These are phyloP conservation scores for Drosophila grimshawi DNA, from an alignment of 1,140 invertebrate genomes.

Conservation along the genomic window DNA sequence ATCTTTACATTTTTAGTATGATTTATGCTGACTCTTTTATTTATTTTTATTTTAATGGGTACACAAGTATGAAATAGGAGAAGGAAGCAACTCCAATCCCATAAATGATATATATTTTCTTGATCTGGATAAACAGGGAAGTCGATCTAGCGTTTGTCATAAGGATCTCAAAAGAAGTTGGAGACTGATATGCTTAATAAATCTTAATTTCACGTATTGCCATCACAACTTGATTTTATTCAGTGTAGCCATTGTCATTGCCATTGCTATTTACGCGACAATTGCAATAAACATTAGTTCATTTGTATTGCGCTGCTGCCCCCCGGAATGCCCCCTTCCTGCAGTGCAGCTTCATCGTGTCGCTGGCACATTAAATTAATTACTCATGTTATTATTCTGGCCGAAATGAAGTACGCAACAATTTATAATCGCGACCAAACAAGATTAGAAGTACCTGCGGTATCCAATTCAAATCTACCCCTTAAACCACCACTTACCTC, in stretches of 20 bases:
- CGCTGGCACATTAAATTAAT: constrained; percentile 83
- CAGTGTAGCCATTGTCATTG: constrained; percentile 46
- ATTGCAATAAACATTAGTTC: constrained; percentile 83
- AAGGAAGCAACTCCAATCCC: too few species aligned
- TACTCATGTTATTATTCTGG: constrained; percentile 84
- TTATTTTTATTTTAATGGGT: too few species aligned
- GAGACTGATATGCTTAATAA: too few species aligned
- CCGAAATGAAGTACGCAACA: constrained; percentile 83
- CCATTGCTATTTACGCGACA: constrained; percentile 78
- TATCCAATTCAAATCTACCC: constrained; percentile 33
- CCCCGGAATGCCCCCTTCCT: neutral
- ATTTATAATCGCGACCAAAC: constrained; percentile 81
- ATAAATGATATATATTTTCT: too few species aligned
- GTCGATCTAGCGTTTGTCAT: too few species aligned
- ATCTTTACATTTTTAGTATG: too few species aligned
- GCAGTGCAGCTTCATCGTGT: constrained; percentile 54
- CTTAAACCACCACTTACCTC: neutral
- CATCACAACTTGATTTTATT: neutral
- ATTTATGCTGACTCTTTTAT: too few species aligned
- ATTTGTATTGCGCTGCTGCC: constrained; percentile 59
- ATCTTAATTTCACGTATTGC: too few species aligned
- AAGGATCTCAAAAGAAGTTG: too few species aligned
- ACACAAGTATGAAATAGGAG: too few species aligned
- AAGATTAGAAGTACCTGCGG: constrained; percentile 83
- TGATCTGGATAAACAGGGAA: too few species aligned